A percentile compares a stretch with the other conserved stretches of the same genome.
Evolutionary conservation across 2,797 vertebrate species (phyloP).

Genomic region (Erethizon dorsatum): DNA sequence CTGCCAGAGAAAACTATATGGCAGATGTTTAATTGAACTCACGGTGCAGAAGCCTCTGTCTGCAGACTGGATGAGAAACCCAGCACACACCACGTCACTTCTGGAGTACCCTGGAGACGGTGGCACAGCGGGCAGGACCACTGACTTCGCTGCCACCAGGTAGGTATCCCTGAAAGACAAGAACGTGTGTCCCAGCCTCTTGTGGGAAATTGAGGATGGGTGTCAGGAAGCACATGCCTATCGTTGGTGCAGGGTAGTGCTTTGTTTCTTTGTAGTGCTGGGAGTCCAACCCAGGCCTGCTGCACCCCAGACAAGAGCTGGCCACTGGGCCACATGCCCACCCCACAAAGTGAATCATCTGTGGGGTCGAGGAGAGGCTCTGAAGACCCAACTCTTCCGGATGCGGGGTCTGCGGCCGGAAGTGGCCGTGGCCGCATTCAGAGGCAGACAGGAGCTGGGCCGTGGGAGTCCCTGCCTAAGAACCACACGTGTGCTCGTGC

Average conservation of each 20-base stretch:
- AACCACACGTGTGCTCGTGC: not conserved
- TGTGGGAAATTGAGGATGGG: not conserved
- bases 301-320: not conserved
- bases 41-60: slow-evolving; percentile 86
- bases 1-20: not conserved
- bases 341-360: no score
- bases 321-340: not conserved
- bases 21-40: slow-evolving; percentile 70
- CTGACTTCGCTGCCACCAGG: slow-evolving; percentile 87
- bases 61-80: slow-evolving; percentile 88
- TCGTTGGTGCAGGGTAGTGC: not conserved
- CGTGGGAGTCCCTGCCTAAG: not conserved
- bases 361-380: not conserved
- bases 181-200: not conserved
- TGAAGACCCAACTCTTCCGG: not conserved
- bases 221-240: not conserved
- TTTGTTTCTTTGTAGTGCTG: not conserved
- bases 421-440: not conserved
- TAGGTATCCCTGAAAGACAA: slow-evolving; percentile 87
- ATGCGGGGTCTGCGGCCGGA: not conserved
- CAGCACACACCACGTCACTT: slow-evolving; percentile 88
- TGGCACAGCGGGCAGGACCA: slow-evolving; percentile 83
- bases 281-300: not conserved
- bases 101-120: slow-evolving; percentile 84
- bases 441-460: not conserved